These are phyloP conservation scores for Astatotilapia flaviijosephi DNA, from an alignment of 2,113 vertebrate genomes.

Conservation along the genomic window DNA sequence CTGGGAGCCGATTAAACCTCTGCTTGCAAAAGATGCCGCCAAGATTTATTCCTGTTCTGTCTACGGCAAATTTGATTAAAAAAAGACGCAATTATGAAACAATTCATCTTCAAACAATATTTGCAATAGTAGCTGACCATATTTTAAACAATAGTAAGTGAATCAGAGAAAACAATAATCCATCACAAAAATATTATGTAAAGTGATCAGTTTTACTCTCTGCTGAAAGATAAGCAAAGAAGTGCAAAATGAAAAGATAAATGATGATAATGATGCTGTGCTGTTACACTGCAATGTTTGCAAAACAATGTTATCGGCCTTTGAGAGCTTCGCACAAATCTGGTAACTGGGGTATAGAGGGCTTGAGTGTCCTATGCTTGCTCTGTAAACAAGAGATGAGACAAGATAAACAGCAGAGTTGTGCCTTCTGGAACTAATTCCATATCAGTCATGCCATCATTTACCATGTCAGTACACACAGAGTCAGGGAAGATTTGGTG, in stretches of 20 bases:
- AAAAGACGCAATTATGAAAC: background rate
- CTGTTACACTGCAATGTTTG: background rate
- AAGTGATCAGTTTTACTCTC: background rate
- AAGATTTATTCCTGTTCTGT: background rate
- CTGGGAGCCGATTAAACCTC: background rate
- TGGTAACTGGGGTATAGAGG: background rate
- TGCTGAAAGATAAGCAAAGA: background rate
- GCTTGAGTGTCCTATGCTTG: background rate
- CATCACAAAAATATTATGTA: background rate
- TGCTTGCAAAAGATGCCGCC: background rate
- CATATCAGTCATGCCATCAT: background rate
- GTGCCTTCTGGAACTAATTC: background rate
- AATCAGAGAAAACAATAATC: background rate
- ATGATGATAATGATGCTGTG: background rate
- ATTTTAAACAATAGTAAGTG: background rate
- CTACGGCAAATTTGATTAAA: background rate
- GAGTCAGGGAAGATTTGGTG: background rate
- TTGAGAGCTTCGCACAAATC: background rate
- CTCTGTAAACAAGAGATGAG: background rate
- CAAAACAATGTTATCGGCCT: background rate
- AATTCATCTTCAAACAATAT: background rate
- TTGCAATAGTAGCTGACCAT: background rate
- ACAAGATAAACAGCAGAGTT: background rate
- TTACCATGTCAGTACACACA: background rate
- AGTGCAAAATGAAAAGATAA: background rate